A percentile compares a stretch with the other conserved stretches of the same genome.
Evolutionary conservation across 1,140 invertebrate genomes (phyloP).

Genomic region (Pachypeltis micranthus): DNA sequence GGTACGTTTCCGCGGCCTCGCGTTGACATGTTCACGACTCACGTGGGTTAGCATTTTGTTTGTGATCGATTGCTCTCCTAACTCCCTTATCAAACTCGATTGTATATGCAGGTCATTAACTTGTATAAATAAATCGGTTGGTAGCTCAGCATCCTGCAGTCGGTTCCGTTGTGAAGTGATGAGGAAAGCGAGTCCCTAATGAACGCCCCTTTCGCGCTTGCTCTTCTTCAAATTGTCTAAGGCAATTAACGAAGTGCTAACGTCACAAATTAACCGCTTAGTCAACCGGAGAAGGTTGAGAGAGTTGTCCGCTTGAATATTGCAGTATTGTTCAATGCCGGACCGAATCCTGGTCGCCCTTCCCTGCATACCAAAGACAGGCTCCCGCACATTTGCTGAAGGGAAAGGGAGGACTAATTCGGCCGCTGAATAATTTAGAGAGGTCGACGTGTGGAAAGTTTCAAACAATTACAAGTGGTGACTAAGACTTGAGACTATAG

Average conservation of each 20-base stretch:
- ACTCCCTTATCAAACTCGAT: too few relatives aligned
- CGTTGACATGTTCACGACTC: too few relatives aligned
- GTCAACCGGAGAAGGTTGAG: constrained; percentile 3
- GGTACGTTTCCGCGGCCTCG: too few relatives aligned
- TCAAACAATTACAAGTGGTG: too few relatives aligned
- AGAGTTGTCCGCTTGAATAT: neutral
- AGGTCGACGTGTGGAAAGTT: too few relatives aligned
- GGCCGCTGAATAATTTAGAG: too few relatives aligned
- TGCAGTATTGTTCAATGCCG: constrained; percentile 11
- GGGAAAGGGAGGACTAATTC: neutral
- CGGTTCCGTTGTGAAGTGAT: neutral
- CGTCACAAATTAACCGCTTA: constrained; percentile 16
- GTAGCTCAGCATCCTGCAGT: neutral
- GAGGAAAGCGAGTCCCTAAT: neutral
- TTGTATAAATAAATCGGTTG: constrained; percentile 8
- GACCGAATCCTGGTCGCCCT: neutral
- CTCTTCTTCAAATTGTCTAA: constrained; percentile 14
- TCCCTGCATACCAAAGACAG: neutral
- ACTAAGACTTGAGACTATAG: too few relatives aligned
- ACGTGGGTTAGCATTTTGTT: too few relatives aligned
- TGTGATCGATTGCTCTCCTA: too few relatives aligned
- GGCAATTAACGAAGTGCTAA: constrained; percentile 17
- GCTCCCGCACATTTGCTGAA: neutral
- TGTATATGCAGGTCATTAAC: constrained; percentile 8
- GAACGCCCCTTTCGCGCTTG: neutral